Evolutionary conservation across 1,140 invertebrate genomes (phyloP).

Genomic region (Leptinotarsa texana): DNA sequence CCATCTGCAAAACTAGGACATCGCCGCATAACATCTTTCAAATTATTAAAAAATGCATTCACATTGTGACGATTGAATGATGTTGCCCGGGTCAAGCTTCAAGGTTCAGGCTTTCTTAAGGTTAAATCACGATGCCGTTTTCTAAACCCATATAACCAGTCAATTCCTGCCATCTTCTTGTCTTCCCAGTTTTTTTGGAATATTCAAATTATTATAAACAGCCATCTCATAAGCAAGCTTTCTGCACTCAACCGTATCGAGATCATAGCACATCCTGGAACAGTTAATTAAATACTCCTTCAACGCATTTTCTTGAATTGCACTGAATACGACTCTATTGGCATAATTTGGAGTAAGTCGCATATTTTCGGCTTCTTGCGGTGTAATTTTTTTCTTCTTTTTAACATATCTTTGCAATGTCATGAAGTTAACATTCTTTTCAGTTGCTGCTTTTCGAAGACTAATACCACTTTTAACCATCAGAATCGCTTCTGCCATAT

Average conservation of each 20-base stretch:
- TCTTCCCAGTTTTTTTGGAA: not conserved
- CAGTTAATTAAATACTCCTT: not conserved
- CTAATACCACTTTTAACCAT: not conserved
- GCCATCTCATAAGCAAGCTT: conserved; percentile 1
- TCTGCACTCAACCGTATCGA: conserved; percentile 1
- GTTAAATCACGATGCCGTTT: not conserved
- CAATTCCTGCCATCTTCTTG: not conserved
- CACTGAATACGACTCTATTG: not conserved
- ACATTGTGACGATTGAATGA: not conserved
- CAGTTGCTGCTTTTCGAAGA: not conserved
- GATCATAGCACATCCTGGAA: not conserved
- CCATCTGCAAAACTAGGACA: not conserved
- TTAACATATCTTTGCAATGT: too few species aligned
- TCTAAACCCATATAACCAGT: not conserved
- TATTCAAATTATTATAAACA: not conserved
- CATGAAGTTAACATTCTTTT: not conserved
- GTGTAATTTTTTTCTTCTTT: not conserved
- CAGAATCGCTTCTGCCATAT: not conserved
- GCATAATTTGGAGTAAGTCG: not conserved
- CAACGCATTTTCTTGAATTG: not conserved
- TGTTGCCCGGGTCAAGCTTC: not conserved
- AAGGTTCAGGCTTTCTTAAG: not conserved
- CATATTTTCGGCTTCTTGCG: not conserved
- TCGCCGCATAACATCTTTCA: not conserved
- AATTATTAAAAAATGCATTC: not conserved